phyloP scores from a whole-genome alignment of 2,797 vertebrate species.

The Neomorphus geoffroyi region DNA sequence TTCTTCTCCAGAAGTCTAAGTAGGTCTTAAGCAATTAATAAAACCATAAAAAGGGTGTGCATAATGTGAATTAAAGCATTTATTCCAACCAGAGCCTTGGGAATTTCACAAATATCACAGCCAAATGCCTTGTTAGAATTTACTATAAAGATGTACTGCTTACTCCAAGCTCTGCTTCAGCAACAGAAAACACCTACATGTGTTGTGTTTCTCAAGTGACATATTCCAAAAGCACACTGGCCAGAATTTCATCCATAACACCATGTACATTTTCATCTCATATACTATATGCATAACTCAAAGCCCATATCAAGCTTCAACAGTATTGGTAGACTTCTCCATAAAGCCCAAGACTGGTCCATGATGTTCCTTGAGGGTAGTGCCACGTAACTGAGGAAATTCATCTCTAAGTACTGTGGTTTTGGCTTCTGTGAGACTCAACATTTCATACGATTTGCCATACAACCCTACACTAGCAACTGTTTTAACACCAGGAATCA shows the following conservation, averaged over 20 bases:
- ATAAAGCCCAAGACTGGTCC: neutral
- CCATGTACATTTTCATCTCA: neutral
- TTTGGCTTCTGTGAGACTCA: neutral
- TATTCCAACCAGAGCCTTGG: neutral
- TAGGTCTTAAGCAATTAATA: neutral
- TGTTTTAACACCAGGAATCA: neutral
- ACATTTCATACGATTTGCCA: neutral
- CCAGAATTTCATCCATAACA: neutral
- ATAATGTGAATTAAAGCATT: neutral
- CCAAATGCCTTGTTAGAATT: neutral
- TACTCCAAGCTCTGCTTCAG: neutral
- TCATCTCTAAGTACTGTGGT: neutral
- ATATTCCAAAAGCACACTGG: neutral
- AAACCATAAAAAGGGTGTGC: neutral
- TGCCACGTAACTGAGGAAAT: neutral
- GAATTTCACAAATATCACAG: neutral
- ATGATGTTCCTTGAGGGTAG: neutral
- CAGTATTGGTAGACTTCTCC: rapidly evolving
- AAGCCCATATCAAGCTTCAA: neutral
- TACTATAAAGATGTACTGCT: neutral
- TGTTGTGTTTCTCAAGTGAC: neutral
- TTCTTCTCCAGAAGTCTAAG: neutral
- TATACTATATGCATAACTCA: neutral
- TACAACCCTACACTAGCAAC: neutral
- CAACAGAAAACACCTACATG: neutral